Evolutionary conservation across 2,888 invertebrate genomes (phyloP).

Genomic region (Lottia gigantea): DNA sequence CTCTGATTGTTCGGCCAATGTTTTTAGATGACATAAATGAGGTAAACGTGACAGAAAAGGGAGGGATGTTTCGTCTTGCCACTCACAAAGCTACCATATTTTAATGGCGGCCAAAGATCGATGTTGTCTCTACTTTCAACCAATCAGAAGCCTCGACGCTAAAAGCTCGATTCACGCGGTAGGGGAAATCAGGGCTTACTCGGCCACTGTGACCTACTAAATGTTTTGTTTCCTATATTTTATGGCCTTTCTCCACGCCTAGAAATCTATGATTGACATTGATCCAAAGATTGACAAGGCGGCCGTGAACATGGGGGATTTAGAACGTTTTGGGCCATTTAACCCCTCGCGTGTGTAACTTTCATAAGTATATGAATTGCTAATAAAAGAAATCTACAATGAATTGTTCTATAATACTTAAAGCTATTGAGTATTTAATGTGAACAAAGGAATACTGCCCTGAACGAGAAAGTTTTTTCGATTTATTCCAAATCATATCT

Average conservation of each 20-base stretch:
- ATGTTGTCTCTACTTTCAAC: not conserved
- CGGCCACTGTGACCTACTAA: constrained; percentile 4
- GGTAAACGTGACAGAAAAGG: constrained; percentile 23
- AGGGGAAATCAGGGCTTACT: not conserved
- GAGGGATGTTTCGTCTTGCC: constrained; percentile 31
- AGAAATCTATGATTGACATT: not conserved
- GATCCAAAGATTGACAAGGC: not conserved
- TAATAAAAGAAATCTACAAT: not conserved
- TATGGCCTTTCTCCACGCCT: constrained; percentile 9
- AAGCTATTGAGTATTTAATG: too few relatives aligned
- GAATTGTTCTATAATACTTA: not conserved
- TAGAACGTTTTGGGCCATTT: not conserved
- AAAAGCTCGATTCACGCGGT: not conserved
- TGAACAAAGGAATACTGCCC: too few relatives aligned
- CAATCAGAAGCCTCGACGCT: constrained; percentile 1
- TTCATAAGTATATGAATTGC: not conserved
- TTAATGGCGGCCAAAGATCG: constrained; percentile 34
- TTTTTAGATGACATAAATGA: not conserved
- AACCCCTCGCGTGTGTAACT: not conserved
- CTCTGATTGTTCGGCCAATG: not conserved
- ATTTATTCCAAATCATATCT: too few relatives aligned
- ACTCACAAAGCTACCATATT: constrained; percentile 31
- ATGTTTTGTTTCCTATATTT: not conserved
- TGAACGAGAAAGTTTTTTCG: too few relatives aligned
- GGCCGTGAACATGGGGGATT: not conserved